Evolutionary conservation across 2,888 invertebrate genomes (phyloP).

Genomic region (Chironomus tentans): DNA sequence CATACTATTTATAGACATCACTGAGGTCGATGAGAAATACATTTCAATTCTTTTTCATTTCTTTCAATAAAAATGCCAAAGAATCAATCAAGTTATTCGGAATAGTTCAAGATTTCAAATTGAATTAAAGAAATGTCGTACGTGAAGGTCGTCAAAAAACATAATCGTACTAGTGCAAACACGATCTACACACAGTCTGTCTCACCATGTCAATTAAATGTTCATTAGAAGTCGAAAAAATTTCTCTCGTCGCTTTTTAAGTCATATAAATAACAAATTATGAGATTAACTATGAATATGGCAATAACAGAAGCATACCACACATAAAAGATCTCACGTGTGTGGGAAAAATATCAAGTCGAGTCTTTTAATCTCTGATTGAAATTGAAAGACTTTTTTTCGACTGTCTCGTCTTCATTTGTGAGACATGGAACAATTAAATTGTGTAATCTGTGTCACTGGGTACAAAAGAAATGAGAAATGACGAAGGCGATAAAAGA

Average conservation of each 20-base stretch:
- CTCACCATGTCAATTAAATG: constrained; percentile 17
- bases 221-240: constrained; percentile 5
- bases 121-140: background rate
- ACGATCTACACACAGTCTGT: background rate
- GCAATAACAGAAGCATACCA: background rate
- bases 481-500: background rate
- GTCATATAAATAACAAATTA: background rate
- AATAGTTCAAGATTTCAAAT: background rate
- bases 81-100: constrained; percentile 12
- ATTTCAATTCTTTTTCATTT: background rate
- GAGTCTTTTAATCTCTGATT: constrained; percentile 1
- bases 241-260: background rate
- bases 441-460: constrained; percentile 25
- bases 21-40: no score
- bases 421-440: constrained; percentile 7
- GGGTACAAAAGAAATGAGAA: background rate
- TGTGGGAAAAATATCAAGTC: constrained; percentile 10
- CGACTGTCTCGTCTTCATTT: no score
- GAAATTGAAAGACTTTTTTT: background rate
- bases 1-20: no score
- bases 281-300: background rate
- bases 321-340: background rate
- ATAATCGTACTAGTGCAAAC: background rate
- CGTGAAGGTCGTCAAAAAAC: constrained; percentile 13
- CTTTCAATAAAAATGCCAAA: constrained; percentile 4